Conservation (phyloP, 2,113 vertebrate species). For the Tychaedon coryphoeus region DNA sequence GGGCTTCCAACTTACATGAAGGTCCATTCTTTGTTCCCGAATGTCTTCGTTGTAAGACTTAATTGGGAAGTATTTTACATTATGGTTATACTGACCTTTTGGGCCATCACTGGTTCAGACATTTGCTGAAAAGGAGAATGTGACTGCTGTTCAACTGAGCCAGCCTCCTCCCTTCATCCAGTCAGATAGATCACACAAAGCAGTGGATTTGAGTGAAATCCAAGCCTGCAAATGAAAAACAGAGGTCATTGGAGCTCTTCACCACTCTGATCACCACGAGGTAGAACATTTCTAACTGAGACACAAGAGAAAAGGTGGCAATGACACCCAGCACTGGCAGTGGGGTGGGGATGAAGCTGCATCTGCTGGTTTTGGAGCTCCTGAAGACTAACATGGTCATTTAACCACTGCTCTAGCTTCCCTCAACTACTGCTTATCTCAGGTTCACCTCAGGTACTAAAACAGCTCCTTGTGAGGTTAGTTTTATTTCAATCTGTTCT, state of each 20-base stretch:
- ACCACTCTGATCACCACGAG: fast-evolving
- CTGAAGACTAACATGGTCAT: not conserved
- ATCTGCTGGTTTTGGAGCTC: not conserved
- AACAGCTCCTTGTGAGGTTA: not conserved
- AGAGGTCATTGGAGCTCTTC: not conserved
- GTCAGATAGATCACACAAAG: fast-evolving
- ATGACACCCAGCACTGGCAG: too few relatives aligned
- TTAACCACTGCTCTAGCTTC: not conserved
- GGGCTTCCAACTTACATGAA: not conserved
- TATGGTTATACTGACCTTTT: not conserved
- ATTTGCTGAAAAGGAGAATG: not conserved
- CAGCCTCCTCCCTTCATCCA: not conserved
- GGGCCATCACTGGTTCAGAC: not conserved
- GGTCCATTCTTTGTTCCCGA: not conserved
- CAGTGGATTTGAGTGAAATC: not conserved
- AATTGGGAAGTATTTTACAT: not conserved
- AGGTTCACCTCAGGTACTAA: not conserved
- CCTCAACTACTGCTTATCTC: not conserved
- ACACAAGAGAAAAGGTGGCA: not conserved
- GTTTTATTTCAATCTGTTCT: not conserved
- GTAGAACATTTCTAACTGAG: not conserved
- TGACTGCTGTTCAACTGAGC: not conserved
- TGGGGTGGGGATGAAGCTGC: not conserved
- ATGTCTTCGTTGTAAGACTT: not conserved
- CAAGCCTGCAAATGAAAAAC: not conserved